Evolutionary conservation across 1,140 invertebrate genomes (phyloP), one percentile per base, ranked within the genome.

Genomic region (Sycobia sp.): DNA sequence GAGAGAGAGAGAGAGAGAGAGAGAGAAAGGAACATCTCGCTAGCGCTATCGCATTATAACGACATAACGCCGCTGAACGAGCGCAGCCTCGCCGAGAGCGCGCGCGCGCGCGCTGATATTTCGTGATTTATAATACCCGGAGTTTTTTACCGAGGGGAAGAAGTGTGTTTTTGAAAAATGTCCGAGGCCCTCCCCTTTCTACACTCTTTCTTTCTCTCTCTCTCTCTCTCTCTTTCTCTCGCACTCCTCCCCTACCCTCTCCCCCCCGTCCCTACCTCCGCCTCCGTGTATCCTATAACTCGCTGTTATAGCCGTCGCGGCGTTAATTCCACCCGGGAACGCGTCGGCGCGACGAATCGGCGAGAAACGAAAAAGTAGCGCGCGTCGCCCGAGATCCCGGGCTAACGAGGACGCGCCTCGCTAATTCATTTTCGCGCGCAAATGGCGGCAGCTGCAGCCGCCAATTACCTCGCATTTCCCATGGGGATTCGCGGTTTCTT

Each of bases 381-480:
- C 8, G 22, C 43, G 22, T n/a, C n/a, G n/a, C n/a, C n/a, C n/a
- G 22, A 46, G 23, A 23, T 8, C 22, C 1, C 22, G 11, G n/a
- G n/a, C n/a, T n/a, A n/a, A n/a, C n/a, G n/a, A n/a, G n/a, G n/a
- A n/a, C 29, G 29, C 29, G 53, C 16, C 32, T 34, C 53, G 58
- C 64, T 69, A 69, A 72, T 72, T 72, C 68, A 67, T 71, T 76
- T 73, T 71, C 65, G 63, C 32, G 63, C 32, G 63, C 70, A 65
- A 73, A 71, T 63, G 67, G 8, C 29, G 66, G 66, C 73, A 74
- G 70, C 72, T 76, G 74, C 49, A 16, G n/a, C n/a, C n/a, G 58
- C 67, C 63, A 67, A 71, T 71, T 69, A 72, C 53, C 27, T 20
- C 25, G n/a, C n/a, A n/a, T n/a, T n/a, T n/a, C 16, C 10, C 41